These are phyloP conservation scores for Lerema accius DNA, from an alignment of 1,140 invertebrate species.

Conservation along the genomic window DNA sequence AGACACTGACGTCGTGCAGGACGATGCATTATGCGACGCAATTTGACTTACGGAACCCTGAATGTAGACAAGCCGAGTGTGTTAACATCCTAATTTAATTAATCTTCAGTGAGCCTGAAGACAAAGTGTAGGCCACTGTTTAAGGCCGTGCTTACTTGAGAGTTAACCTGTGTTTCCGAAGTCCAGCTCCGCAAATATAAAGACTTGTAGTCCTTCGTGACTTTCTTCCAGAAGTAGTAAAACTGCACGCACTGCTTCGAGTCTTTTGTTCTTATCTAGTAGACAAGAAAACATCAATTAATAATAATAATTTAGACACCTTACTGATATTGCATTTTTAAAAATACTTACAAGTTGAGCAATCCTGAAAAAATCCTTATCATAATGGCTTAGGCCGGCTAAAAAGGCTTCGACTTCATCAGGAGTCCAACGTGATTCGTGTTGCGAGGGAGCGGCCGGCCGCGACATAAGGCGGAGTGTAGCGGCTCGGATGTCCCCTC, in stretches of 20 bases:
- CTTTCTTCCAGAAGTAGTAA: constrained; percentile 99
- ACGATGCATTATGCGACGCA: constrained; percentile 45
- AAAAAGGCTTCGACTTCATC: constrained; percentile 95
- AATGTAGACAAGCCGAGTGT: constrained; percentile 58
- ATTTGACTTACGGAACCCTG: constrained; percentile 69
- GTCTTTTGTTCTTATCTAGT: constrained; percentile 94
- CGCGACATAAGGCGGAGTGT: constrained; percentile 92
- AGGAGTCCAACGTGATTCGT: constrained; percentile 92
- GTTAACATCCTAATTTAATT: constrained; percentile 52
- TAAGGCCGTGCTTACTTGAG: constrained; percentile 71
- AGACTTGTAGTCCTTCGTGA: constrained; percentile 91
- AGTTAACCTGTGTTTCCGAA: constrained; percentile 50
- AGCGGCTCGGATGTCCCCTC: constrained; percentile 94
- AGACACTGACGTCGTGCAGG: constrained; percentile 41
- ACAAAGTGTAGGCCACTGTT: constrained; percentile 66
- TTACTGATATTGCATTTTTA: too few relatives aligned
- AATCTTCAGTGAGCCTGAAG: constrained; percentile 71
- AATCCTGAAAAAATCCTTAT: constrained; percentile 97
- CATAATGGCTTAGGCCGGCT: constrained; percentile 92
- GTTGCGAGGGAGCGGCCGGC: constrained; percentile 87
- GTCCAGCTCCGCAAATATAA: constrained; percentile 72
- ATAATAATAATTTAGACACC: too few relatives aligned
- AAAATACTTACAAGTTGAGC: constrained; percentile 88
- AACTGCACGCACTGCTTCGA: constrained; percentile 98
- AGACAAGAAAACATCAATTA: too few relatives aligned